Percentiles rank a stretch among this genome's conserved stretches.
phyloP scores from a whole-genome alignment of 2,888 invertebrate species.

The Luperina testacea region DNA sequence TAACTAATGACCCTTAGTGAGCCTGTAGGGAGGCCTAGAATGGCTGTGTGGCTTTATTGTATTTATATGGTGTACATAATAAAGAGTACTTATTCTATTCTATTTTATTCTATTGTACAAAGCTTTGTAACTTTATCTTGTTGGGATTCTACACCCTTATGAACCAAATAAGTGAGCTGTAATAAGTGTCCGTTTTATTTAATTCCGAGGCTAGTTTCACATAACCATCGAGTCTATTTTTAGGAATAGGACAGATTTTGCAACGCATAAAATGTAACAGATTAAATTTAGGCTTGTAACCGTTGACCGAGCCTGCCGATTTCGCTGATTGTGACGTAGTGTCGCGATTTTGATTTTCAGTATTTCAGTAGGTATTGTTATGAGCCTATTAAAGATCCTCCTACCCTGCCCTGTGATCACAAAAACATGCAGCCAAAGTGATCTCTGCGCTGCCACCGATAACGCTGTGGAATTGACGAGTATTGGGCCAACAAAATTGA shows the following conservation, averaged over 20 bases:
- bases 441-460: no score
- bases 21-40: neutral
- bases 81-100: no score
- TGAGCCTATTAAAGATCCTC: neutral
- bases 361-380: neutral
- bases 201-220: neutral
- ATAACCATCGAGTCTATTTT: neutral
- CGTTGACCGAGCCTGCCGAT: neutral
- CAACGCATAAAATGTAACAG: neutral
- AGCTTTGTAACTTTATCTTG: neutral
- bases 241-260: neutral
- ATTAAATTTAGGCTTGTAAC: neutral
- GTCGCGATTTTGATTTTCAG: neutral
- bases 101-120: no score
- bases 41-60: neutral
- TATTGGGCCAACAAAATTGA: neutral
- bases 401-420: neutral
- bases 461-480: neutral
- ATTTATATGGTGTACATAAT: no score
- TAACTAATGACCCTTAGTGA: conserved; percentile 31
- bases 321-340: neutral
- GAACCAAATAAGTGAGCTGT: neutral
- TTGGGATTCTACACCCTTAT: no score
- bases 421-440: neutral
- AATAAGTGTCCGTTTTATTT: neutral